Evolutionary conservation across 2,113 vertebrate species (phyloP).

Genomic region (Austrofundulus limnaeus): DNA sequence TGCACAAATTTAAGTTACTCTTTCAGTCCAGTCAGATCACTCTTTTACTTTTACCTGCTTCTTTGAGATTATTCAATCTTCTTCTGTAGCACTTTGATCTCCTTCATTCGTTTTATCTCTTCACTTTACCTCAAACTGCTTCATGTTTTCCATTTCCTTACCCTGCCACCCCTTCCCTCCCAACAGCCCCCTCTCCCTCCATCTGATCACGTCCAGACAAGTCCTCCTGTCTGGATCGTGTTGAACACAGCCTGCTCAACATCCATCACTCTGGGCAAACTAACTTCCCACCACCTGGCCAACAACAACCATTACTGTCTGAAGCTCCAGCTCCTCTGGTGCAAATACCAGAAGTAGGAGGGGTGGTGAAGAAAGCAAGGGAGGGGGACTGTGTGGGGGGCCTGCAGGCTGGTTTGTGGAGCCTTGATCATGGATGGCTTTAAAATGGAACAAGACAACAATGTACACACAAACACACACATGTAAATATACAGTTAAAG

Average conservation of each 20-base stretch:
- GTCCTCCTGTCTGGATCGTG: slow-evolving; percentile 19
- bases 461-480: no score
- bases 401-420: slow-evolving; percentile 43
- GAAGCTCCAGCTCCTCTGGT: slow-evolving; percentile 6
- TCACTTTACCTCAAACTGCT: not conserved
- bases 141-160: not conserved
- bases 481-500: no score
- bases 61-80: slow-evolving; percentile 5
- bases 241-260: slow-evolving; percentile 26
- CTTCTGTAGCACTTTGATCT: no score
- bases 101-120: not conserved
- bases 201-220: not conserved
- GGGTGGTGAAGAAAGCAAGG: slow-evolving; percentile 17
- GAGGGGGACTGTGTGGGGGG: slow-evolving; percentile 41
- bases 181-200: slow-evolving; percentile 17
- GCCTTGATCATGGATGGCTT: slow-evolving; percentile 55
- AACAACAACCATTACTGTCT: slow-evolving; percentile 10
- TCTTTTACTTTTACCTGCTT: not conserved
- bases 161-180: not conserved
- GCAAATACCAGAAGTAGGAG: no score
- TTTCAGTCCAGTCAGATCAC: not conserved
- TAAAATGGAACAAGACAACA: no score
- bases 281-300: slow-evolving; percentile 22
- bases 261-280: slow-evolving; percentile 71
- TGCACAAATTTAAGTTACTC: not conserved